Percentiles rank a stretch among this genome's conserved stretches.
Evolutionary conservation across 2,797 vertebrate species (phyloP).

Genomic region (Tadarida brasiliensis): DNA sequence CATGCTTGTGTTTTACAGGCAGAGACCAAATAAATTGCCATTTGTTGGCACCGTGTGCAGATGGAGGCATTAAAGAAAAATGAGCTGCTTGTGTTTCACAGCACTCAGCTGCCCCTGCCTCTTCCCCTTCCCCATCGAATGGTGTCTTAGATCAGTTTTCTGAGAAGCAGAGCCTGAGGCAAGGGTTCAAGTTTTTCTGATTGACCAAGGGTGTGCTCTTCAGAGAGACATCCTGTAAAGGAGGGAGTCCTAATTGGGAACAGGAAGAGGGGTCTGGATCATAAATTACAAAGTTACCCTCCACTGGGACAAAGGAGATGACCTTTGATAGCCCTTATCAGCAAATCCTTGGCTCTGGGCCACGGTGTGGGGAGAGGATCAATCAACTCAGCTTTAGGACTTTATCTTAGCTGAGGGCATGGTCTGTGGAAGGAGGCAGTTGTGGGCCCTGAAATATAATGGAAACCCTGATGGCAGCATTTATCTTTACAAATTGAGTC

Average conservation of each 20-base stretch:
- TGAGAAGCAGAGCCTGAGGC: neutral
- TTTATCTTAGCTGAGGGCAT: neutral
- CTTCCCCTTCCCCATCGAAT: neutral
- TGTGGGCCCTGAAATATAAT: neutral
- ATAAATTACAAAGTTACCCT: neutral
- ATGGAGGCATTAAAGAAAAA: neutral
- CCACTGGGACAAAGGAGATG: neutral
- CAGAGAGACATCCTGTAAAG: neutral
- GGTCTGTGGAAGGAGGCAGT: neutral
- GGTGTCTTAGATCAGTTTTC: neutral
- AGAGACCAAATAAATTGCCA: neutral
- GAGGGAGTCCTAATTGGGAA: neutral
- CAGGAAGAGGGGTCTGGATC: too few relatives aligned
- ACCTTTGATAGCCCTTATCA: neutral
- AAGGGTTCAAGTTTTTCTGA: neutral
- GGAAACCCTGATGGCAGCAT: neutral
- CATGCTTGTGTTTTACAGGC: neutral
- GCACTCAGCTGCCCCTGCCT: neutral
- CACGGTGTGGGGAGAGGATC: rapidly evolving
- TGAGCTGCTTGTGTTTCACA: neutral
- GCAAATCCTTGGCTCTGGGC: too few relatives aligned
- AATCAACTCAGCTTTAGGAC: neutral
- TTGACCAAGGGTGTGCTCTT: neutral
- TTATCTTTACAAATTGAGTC: neutral
- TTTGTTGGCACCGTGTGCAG: neutral